Evolutionary conservation across 1,140 invertebrate genomes (phyloP).

Genomic region (Papilio dardanus): DNA sequence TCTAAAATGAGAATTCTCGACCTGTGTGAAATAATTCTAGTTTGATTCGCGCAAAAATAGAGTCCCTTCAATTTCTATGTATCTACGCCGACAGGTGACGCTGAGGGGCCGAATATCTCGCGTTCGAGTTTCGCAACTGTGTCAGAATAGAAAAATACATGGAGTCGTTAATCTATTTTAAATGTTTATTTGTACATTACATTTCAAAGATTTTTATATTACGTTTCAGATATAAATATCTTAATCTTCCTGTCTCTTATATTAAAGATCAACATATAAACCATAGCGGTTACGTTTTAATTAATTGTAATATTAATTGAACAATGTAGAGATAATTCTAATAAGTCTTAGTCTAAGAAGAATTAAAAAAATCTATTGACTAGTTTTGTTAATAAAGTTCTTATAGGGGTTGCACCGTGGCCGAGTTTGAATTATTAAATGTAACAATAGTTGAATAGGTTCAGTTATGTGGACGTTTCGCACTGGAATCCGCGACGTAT

Average conservation of each 20-base stretch:
- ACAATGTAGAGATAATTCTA: background rate
- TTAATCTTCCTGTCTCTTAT: too few relatives aligned
- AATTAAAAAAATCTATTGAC: background rate
- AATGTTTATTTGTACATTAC: background rate
- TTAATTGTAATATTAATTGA: background rate
- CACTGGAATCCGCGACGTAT: slow-evolving; percentile 65
- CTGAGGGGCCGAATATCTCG: slow-evolving; percentile 39
- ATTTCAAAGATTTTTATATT: too few relatives aligned
- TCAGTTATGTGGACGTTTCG: slow-evolving; percentile 64
- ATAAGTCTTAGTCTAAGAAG: background rate
- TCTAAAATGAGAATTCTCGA: slow-evolving; percentile 45
- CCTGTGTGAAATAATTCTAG: slow-evolving; percentile 54
- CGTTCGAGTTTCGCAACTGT: slow-evolving; percentile 45
- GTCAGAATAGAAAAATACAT: background rate
- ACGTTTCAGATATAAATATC: too few relatives aligned
- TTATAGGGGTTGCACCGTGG: slow-evolving; percentile 47
- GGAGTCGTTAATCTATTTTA: background rate
- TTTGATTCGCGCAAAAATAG: slow-evolving; percentile 52
- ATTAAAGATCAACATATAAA: background rate
- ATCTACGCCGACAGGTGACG: slow-evolving; percentile 53
- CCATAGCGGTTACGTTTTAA: background rate
- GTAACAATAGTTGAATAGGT: slow-evolving; percentile 60
- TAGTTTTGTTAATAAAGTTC: background rate
- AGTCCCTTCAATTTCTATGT: slow-evolving; percentile 42
- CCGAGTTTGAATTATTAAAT: slow-evolving; percentile 64